Base-by-base conservation (phyloP, 2,113 vertebrate species). In the Tachysurus fulvidraco region DNA sequence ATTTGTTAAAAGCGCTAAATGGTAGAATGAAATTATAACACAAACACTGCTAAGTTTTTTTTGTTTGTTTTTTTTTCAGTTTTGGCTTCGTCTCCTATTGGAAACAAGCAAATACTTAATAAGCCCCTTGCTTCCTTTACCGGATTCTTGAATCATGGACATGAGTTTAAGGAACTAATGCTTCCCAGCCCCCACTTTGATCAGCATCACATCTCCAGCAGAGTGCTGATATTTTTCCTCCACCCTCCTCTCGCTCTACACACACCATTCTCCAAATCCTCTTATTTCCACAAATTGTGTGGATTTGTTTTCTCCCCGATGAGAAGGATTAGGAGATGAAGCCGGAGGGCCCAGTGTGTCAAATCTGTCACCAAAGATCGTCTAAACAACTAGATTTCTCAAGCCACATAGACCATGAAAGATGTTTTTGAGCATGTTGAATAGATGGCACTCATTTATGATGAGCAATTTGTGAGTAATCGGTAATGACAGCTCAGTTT, bases 271-370 rank as follows among this genome's bases (percentile, higher is more conserved):
- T 73, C 74, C 90, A 93, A 93, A 95, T 94, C 94, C 93, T 93
- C 92, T 94, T 93, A 93, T 88, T 90, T 64, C 88, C 87, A 89
- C 92, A 93, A 86, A 91, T 84, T 90, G 90, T 90, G 89, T 93
- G 93, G 93, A 94, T 94, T 94, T 94, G 93, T 94, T 94, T 94
- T 92, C 89, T 90, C 92, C 93, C 90, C 94, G 93, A 94, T 94
- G 94, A 95, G 92, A 93, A 85, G 94, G 95, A 95, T 95, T 95
- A 95, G 93, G 87, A 93, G 93, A 95, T 94, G 92, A 95, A 93
- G 90, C 89, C 91, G 89, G 85, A 87, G 86, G 92, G 90, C 81
- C 17, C 57, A 76, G 83, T 67, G 81, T 36, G 73, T 76, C 59
- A 84, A 87, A 86, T 89, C 79, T 82, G 69, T 92, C 92, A 88